phyloP scores from a whole-genome alignment of 2,797 vertebrate genomes.

The Danio albolineatus region DNA sequence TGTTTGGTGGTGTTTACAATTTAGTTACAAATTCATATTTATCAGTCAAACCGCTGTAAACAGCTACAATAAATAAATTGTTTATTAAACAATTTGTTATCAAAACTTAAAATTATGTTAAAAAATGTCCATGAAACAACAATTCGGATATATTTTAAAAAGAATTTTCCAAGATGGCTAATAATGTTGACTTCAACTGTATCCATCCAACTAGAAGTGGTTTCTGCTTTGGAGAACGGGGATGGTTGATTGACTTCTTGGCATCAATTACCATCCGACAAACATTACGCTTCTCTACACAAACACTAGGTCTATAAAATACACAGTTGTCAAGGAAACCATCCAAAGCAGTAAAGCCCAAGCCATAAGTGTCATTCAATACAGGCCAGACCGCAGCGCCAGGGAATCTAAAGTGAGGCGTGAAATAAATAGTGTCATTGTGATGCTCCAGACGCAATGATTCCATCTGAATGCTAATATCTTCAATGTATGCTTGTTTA shows the following conservation, averaged over 20 bases:
- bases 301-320: constrained; percentile 52
- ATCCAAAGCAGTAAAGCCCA: constrained; percentile 46
- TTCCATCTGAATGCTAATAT: constrained; percentile 53
- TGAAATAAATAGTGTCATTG: constrained; percentile 50
- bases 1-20: too few species aligned
- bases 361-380: constrained; percentile 50
- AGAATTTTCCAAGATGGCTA: constrained; percentile 30
- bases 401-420: constrained; percentile 29
- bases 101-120: too few species aligned
- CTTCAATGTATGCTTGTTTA: constrained; percentile 45
- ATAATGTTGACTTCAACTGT: too few species aligned
- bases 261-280: constrained; percentile 56
- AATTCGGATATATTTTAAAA: too few species aligned
- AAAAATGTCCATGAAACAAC: too few species aligned
- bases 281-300: constrained; percentile 49
- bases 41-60: too few species aligned
- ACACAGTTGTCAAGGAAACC: constrained; percentile 55
- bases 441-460: constrained; percentile 24
- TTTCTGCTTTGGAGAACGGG: too few species aligned
- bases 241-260: constrained; percentile 60
- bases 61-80: too few species aligned
- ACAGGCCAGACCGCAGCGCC: constrained; percentile 48
- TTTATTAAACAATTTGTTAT: too few species aligned
- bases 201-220: too few species aligned
- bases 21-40: too few species aligned